phyloP scores from a whole-genome alignment of 2,888 invertebrate species.

The Omphaloscelis lunosa region DNA sequence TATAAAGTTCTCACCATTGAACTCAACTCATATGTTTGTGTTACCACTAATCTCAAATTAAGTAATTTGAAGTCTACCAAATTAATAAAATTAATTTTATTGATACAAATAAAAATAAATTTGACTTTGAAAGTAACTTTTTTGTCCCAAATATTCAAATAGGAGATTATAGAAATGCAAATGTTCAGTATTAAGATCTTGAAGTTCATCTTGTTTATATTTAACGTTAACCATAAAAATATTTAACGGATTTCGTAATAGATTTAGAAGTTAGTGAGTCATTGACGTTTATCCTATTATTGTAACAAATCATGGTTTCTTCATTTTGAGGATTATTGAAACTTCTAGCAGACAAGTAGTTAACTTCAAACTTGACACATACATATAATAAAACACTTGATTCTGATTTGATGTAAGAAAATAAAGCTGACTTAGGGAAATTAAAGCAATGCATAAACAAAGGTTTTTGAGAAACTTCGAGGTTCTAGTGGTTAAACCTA shows the following conservation, averaged over 20 bases:
- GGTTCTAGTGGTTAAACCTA: neutral
- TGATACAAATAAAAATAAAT: conserved; percentile 58
- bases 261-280: conserved; percentile 52
- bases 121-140: conserved; percentile 47
- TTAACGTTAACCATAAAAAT: conserved; percentile 56
- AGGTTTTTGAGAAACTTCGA: neutral
- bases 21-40: conserved; percentile 5
- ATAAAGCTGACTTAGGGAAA: conserved; percentile 32
- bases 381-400: conserved; percentile 39
- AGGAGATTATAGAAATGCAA: conserved; percentile 65
- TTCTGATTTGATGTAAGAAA: conserved; percentile 34
- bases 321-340: conserved; percentile 42
- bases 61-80: conserved; percentile 49
- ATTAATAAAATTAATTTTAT: conserved; percentile 59
- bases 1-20: conserved; percentile 16
- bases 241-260: conserved; percentile 58
- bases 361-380: conserved; percentile 46
- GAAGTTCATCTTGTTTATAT: conserved; percentile 54
- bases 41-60: conserved; percentile 43
- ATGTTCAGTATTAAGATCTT: conserved; percentile 61
- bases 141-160: conserved; percentile 54
- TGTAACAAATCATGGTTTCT: conserved; percentile 62
- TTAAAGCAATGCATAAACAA: conserved; percentile 15
- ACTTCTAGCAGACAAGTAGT: conserved; percentile 28
- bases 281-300: conserved; percentile 66